phyloP scores from a whole-genome alignment of 2,797 vertebrate genomes.

The Dendrocincla tyrannina region DNA sequence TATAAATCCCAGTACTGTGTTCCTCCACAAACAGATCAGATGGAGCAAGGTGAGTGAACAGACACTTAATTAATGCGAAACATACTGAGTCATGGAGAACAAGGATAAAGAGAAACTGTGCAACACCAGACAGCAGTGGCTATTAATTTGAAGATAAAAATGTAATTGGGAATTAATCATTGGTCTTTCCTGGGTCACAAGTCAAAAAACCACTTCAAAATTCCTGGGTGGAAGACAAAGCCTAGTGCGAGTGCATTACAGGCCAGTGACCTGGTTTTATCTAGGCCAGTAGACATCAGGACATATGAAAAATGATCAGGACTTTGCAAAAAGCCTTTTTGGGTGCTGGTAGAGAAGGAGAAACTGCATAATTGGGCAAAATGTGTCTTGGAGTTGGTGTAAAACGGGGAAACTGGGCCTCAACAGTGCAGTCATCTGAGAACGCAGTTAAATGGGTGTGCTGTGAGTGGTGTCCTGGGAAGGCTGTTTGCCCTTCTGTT shows the following conservation, averaged over 20 bases:
- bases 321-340: background rate
- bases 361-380: background rate
- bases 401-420: background rate
- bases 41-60: background rate
- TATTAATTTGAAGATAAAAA: background rate
- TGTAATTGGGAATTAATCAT: background rate
- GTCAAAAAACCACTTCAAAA: background rate
- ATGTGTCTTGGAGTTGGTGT: background rate
- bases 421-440: background rate
- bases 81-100: background rate
- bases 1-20: background rate
- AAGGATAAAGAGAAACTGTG: background rate
- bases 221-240: background rate
- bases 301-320: background rate
- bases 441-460: background rate
- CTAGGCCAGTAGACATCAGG: background rate
- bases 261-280: background rate
- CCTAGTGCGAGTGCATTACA: rapidly evolving
- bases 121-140: background rate
- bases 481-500: background rate
- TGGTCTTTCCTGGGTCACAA: background rate
- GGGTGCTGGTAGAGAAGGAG: background rate
- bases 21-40: background rate
- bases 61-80: background rate
- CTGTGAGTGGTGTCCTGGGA: background rate